These are phyloP conservation scores for Bergia puertoricense DNA, from an alignment of 92 coral and sea anemone genomes.

Conservation along the genomic window DNA sequence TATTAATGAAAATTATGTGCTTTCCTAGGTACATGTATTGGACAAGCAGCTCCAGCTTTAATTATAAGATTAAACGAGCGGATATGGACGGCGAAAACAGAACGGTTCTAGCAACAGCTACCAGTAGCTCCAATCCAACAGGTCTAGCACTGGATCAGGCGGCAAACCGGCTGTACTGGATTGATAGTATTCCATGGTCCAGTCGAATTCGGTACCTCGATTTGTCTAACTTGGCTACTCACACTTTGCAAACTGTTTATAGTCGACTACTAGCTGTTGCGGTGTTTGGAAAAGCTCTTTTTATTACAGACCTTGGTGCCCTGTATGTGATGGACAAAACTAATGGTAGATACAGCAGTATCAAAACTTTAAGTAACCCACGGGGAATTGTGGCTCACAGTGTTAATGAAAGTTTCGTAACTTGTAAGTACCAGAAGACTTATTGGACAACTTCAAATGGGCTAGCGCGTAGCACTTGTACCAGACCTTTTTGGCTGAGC, in stretches of 20 bases:
- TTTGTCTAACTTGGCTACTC: neutral
- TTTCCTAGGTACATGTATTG: slow-evolving; percentile 29
- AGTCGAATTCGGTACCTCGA: slow-evolving; percentile 16
- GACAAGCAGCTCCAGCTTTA: neutral
- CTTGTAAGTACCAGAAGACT: neutral
- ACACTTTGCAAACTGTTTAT: neutral
- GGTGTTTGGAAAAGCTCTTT: neutral
- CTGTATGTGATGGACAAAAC: neutral
- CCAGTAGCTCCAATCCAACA: neutral
- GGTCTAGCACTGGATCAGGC: slow-evolving; percentile 18
- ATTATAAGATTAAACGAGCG: neutral
- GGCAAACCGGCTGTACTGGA: slow-evolving; percentile 29
- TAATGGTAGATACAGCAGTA: neutral
- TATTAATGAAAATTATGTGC: neutral
- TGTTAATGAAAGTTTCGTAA: slow-evolving; percentile 6
- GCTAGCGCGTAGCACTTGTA: neutral
- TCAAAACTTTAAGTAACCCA: neutral
- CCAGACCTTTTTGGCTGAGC: no score
- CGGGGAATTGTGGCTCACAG: slow-evolving; percentile 13
- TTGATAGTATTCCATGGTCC: neutral
- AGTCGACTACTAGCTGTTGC: neutral
- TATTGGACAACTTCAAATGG: neutral
- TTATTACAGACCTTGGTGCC: slow-evolving; percentile 12
- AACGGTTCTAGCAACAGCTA: neutral
- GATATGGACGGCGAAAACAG: slow-evolving; percentile 30